These are phyloP conservation scores for Lycophotia porphyrea DNA, from an alignment of 2,888 invertebrate species.

Conservation along the genomic window DNA sequence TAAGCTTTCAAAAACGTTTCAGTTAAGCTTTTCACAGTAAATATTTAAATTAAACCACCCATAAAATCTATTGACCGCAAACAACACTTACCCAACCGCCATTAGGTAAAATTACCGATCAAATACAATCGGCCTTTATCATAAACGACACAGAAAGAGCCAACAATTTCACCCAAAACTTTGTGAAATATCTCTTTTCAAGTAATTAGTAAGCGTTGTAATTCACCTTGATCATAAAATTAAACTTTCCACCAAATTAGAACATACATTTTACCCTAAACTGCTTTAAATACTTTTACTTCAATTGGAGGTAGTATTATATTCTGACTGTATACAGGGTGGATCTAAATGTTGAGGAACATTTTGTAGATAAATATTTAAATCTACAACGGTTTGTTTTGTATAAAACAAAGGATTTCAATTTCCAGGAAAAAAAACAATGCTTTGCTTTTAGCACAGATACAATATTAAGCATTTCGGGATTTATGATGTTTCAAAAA, in stretches of 20 bases:
- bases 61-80: slow-evolving; percentile 1
- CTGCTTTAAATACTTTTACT: slow-evolving; percentile 44
- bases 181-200: slow-evolving; percentile 42
- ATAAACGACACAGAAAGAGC: slow-evolving; percentile 11
- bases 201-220: slow-evolving; percentile 48
- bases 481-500: neutral
- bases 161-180: slow-evolving; percentile 43
- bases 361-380: neutral
- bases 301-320: slow-evolving; percentile 26
- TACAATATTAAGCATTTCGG: neutral
- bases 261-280: slow-evolving; percentile 44
- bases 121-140: slow-evolving; percentile 41
- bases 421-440: neutral
- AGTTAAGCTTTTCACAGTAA: neutral
- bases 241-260: slow-evolving; percentile 54
- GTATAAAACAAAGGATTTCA: neutral
- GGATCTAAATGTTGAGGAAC: neutral
- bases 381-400: neutral
- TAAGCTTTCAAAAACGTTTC: neutral
- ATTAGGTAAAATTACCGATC: slow-evolving; percentile 36
- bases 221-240: slow-evolving; percentile 57
- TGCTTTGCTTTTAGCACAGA: neutral
- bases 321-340: slow-evolving; percentile 17
- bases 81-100: neutral
- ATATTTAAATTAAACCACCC: neutral